Evolutionary conservation across 2,797 vertebrate species (phyloP), one percentile per base, ranked within the genome.

Genomic region (Jordanella pulchra): DNA sequence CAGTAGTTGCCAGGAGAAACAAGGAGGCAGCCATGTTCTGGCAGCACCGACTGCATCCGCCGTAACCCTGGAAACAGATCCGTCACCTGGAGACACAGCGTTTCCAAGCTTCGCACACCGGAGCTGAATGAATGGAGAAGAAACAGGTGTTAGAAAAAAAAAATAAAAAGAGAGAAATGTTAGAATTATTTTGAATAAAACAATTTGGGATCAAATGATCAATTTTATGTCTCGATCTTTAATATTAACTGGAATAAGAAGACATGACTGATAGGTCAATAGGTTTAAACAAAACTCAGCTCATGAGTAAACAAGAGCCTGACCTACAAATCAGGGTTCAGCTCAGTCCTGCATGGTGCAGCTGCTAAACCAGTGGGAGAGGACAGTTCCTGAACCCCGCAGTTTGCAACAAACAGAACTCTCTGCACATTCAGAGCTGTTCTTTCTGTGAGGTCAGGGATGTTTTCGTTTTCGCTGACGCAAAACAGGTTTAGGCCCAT

Each of bases 1-100:
- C 98, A 99, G 92, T 99, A 99, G 95, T 98, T 99, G 0, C 95
- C 97, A 0, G 98, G 98, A 45, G 98, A 99, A 4, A 99, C 93
- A 25, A 99, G 88, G 66, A 99, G 94, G 81, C 98, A 99, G 81
- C 97, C 96, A 1, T 99, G 97, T 67, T 99, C 97, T 0, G 98
- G 98, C 28, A 99, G 95, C 50, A 98, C 93, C 6, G 94, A 91
- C 75, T 92, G 94, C 89, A 99, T 96, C 81, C 95, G 96, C 80
- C 92, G 94, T 48, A 99, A 93, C 73, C 97, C 96, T 0, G 98
- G 97, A 83, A 99, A 95, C 79, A 99, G 93, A 71, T 97, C 97
- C 0, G 96, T 97, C 69, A 99, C 97, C 93, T 97, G 97, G 44
- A 99, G 95, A 82, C 98, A 99, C 2, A 98, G 82, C 1, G 96